phyloP scores from a whole-genome alignment of 2,113 vertebrate species.

The Forbesichthys agassizii region DNA sequence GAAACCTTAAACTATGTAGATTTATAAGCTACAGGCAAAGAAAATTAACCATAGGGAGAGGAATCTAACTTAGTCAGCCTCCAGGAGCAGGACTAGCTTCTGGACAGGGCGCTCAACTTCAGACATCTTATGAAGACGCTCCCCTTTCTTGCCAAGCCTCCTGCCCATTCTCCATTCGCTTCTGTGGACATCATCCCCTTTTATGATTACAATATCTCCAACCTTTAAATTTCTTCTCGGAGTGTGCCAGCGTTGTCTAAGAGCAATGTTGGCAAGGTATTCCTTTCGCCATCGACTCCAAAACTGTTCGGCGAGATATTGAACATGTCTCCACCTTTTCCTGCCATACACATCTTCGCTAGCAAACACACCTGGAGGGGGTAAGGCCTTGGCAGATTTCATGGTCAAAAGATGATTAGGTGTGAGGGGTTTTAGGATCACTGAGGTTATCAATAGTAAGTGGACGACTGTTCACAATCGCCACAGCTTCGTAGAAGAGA shows the following conservation, averaged over 20 bases:
- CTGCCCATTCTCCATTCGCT: conserved; percentile 1
- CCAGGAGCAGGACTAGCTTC: conserved; percentile 5
- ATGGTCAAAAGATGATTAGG: conserved; percentile 14
- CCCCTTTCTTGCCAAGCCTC: conserved; percentile 5
- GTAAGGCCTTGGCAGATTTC: conserved; percentile 12
- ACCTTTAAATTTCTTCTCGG: not conserved
- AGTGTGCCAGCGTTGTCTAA: conserved; percentile 14
- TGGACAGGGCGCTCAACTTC: conserved; percentile 2
- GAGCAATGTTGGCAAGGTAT: conserved; percentile 18
- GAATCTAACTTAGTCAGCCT: not conserved
- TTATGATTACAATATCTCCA: conserved; percentile 13
- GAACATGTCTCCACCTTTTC: conserved; percentile 15
- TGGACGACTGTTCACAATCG: conserved; percentile 15
- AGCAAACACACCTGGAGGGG: conserved; percentile 18
- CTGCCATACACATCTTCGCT: conserved; percentile 18
- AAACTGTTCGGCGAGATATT: conserved; percentile 19
- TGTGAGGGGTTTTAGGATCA: conserved; percentile 20
- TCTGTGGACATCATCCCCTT: conserved; percentile 22
- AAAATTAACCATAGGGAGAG: not conserved
- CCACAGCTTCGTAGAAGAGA: conserved; percentile 15
- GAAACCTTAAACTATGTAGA: not conserved
- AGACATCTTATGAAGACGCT: not conserved
- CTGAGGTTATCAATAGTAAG: conserved; percentile 17
- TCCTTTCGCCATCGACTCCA: conserved; percentile 19
- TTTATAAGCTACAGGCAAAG: not conserved